These are phyloP conservation scores for Clivina fossor DNA, from an alignment of 2,888 invertebrate genomes.

Conservation along the genomic window DNA sequence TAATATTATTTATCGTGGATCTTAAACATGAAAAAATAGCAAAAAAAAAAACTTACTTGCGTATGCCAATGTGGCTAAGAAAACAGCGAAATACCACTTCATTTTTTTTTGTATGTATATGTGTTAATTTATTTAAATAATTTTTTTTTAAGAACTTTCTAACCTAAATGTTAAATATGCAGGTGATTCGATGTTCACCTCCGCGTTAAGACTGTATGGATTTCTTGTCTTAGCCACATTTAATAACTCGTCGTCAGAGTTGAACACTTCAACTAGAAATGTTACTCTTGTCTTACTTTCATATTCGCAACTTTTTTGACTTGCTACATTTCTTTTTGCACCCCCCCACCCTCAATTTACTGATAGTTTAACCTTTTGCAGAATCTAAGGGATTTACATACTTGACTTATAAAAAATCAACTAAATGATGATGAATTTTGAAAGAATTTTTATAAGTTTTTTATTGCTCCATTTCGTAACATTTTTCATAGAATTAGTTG, in stretches of 20 bases:
- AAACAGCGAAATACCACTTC: constrained; percentile 41
- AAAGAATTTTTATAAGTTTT: too few relatives aligned
- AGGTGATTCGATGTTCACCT: constrained; percentile 47
- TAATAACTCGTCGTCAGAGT: constrained; percentile 46
- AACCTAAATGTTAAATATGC: constrained; percentile 37
- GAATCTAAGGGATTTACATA: constrained; percentile 19
- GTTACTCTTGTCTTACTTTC: not conserved
- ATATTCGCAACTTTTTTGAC: constrained; percentile 11
- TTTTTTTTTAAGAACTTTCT: constrained; percentile 31
- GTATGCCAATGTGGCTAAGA: constrained; percentile 41
- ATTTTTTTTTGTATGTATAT: constrained; percentile 40
- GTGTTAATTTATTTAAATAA: too few relatives aligned
- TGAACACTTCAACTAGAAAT: constrained; percentile 34
- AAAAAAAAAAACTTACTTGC: constrained; percentile 44
- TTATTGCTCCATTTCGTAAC: not conserved
- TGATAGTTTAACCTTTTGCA: constrained; percentile 41
- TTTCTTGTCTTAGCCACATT: constrained; percentile 44
- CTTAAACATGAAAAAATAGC: too few relatives aligned
- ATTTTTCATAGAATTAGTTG: not conserved
- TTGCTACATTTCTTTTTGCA: constrained; percentile 30
- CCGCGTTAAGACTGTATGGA: constrained; percentile 46
- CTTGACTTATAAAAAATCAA: constrained; percentile 13
- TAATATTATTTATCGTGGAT: too few relatives aligned
- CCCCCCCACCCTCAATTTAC: constrained; percentile 36
- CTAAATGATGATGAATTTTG: too few relatives aligned